phyloP scores from a whole-genome alignment of 2,113 vertebrate species.

The Cyanocitta stelleri region DNA sequence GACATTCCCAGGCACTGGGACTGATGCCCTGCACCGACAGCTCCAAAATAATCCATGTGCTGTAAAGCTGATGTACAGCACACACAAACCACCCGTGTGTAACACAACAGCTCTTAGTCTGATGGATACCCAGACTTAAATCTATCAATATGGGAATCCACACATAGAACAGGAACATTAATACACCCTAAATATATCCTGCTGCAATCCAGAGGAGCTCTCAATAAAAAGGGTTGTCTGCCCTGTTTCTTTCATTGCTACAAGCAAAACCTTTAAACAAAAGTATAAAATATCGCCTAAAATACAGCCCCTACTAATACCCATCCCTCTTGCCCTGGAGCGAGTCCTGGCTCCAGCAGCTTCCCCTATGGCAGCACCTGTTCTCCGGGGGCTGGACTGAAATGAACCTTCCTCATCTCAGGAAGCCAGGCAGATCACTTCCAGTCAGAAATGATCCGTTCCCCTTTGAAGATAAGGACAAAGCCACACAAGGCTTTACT shows the following conservation, averaged over 20 bases:
- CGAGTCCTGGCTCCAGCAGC: background rate
- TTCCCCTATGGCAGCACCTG: background rate
- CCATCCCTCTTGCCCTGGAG: background rate
- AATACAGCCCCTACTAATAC: accelerated
- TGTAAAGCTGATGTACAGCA: background rate
- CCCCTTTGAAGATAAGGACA: background rate
- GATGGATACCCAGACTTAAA: background rate
- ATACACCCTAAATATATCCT: background rate
- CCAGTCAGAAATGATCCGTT: background rate
- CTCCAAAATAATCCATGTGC: background rate
- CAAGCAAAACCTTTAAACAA: background rate
- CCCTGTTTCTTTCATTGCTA: background rate
- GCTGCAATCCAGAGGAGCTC: background rate
- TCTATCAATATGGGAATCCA: background rate
- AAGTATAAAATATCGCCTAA: background rate
- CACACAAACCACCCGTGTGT: background rate
- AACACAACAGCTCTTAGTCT: background rate
- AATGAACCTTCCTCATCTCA: background rate
- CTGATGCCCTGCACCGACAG: background rate
- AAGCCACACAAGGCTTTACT: background rate
- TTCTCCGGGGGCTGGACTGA: background rate
- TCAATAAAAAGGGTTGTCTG: background rate
- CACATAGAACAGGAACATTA: background rate
- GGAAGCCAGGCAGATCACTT: background rate
- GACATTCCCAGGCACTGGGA: background rate